Base-by-base conservation (phyloP, 1,140 invertebrate species). In the Caenorhabditis inopinata region DNA sequence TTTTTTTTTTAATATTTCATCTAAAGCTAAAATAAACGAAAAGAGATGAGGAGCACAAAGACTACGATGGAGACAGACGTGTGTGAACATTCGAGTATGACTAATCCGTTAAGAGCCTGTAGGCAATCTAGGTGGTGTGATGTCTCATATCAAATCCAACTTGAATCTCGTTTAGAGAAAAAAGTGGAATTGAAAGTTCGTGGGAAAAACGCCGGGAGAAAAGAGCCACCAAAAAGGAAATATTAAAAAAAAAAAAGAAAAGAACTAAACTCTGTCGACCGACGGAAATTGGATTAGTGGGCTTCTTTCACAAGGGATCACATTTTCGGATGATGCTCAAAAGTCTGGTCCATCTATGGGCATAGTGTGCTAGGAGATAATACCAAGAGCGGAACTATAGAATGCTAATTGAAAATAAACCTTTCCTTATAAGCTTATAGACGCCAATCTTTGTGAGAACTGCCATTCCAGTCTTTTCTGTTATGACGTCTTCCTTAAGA, bases 31-130 rank as follows among this genome's bases (percentile, higher is more conserved):
- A 29, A 58, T 51, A 14, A 51, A 58, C 2, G n/a, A n/a, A 32
- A 58, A 21, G 58, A 68, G 29, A 68, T 42, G 58, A n/a, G n/a
- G n/a, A n/a, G n/a, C n/a, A n/a, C n/a, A n/a, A n/a, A n/a, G n/a
- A n/a, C n/a, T n/a, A n/a, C n/a, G n/a, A n/a, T 16, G n/a, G 58
- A 68, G 21, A 25, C 35, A 16, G n/a, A 68, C 5, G 38, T 18
- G 38, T 38, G 58, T 68, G 58, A 38, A 68, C 35, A 68, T 38
- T 38, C 29, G 29, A 68, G 58, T 21, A n/a, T 68, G 58, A 68
- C 58, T 68, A 68, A 68, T 68, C 58, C 32, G n/a, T 38, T 68
- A 42, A 68, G 29, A 16, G 38, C 58, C 58, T 68, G 32, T 68
- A 68, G 58, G 7, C 35, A 38, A 68, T 68, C 53, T 29, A 58